Base-by-base conservation (phyloP, 2,113 vertebrate genomes). In the Philantomba maxwellii region DNA sequence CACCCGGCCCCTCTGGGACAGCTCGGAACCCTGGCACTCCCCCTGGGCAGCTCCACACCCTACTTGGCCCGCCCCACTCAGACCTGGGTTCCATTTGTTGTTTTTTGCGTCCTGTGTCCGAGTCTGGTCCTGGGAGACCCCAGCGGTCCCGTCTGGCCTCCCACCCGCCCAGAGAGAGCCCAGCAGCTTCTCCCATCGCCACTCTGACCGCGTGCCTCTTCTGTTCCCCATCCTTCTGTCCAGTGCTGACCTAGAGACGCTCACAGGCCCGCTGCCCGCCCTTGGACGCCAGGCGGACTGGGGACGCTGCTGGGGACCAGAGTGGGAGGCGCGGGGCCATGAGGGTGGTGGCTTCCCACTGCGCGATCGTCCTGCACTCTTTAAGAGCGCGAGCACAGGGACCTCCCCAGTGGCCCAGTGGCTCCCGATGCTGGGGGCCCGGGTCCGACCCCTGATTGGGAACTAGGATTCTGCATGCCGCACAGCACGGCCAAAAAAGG, bases 341-440 rank as follows among this genome's bases (percentile, higher is more conserved):
- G 2, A 0, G 23, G 60, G 11, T 43, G 83, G 14, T 2, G 3
- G 25, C 28, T 53, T 17, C 4, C 57, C 70, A 7, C 21, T 2
- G 6, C 0, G 0, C 0, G 30, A 17, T 2, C 9, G 10, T 19
- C 7, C 10, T 2, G 7, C 0, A 3, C 3, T 30, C 4, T 19
- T 21, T 21, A 39, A 3, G 8, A 3, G 1, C 7, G 39, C 10
- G 23, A 7, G 83, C 64, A 3, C 19, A 36, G 4, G n/a, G 9
- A 21, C n/a, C 3, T 21, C n/a, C n/a, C n/a, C 19, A 2, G 64
- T 12, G 64, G 9, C 6, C n/a, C n/a, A 11, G n/a, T 0, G 19
- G 64, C 64, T 70, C 19, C n/a, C 64, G 3, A 1, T 3, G 64
- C 19, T 70, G 64, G 64, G n/a, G 9, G 64, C n/a, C 64, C 2